A percentile compares a stretch with the other conserved stretches of the same genome.
phyloP scores from a whole-genome alignment of 2,888 invertebrate species.

The Phymatocera aterrima region DNA sequence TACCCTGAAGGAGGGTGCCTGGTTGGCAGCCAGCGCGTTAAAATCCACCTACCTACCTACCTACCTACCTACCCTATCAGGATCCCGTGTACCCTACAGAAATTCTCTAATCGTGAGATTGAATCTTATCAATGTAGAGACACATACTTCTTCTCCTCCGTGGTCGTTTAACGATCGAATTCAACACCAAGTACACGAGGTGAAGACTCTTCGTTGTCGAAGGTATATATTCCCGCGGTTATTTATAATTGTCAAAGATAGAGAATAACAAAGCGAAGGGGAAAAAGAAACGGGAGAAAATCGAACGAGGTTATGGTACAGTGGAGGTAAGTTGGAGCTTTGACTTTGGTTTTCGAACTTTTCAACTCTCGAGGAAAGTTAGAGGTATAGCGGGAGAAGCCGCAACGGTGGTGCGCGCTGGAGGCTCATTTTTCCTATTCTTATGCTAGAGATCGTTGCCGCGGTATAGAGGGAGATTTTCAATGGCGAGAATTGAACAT shows the following conservation, averaged over 20 bases:
- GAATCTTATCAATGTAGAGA: too few species aligned
- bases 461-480: neutral
- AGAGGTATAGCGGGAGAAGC: too few species aligned
- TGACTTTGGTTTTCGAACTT: neutral
- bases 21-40: slow-evolving; percentile 33
- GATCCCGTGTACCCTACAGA: neutral
- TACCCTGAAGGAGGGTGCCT: slow-evolving; percentile 1
- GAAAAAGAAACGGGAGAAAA: too few species aligned
- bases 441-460: neutral
- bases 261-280: neutral
- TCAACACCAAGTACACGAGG: neutral
- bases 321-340: neutral
- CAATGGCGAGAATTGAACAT: slow-evolving; percentile 8
- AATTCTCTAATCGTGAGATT: neutral
- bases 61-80: neutral
- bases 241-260: neutral
- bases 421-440: neutral
- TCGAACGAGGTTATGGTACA: too few species aligned
- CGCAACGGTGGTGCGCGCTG: neutral
- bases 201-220: neutral
- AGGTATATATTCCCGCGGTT: neutral
- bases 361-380: neutral
- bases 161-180: neutral
- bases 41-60: slow-evolving; percentile 8
- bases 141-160: too few species aligned